A percentile compares a stretch with the other conserved stretches of the same genome.
Conservation (phyloP, 1,140 invertebrate genomes). For the Varroa destructor region DNA sequence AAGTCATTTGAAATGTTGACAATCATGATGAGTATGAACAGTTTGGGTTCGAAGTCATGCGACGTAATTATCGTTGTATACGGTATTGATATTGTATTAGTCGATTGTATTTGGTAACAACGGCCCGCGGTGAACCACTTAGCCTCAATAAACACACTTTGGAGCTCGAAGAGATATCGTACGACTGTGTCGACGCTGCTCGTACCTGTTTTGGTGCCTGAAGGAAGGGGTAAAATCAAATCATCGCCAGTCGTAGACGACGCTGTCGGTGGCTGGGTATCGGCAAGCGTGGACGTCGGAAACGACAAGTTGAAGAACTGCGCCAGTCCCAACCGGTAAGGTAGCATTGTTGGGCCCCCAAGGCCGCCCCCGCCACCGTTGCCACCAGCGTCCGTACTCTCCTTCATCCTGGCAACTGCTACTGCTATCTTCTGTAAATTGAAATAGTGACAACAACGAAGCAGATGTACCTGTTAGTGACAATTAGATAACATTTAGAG, state of each 20-base stretch:
- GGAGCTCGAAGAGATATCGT: no score
- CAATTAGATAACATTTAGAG: no score
- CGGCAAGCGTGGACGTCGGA: neutral
- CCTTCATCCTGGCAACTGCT: slow-evolving; percentile 25
- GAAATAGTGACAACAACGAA: neutral
- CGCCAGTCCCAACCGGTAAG: neutral
- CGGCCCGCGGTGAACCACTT: no score
- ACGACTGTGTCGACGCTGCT: no score
- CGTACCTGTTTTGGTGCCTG: neutral
- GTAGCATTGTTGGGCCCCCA: neutral
- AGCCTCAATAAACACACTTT: no score
- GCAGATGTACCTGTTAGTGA: no score
- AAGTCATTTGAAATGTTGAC: no score
- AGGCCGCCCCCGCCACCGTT: slow-evolving; percentile 6
- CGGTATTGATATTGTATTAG: no score
- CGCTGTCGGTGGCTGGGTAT: slow-evolving; percentile 18
- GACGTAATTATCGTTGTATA: no score
- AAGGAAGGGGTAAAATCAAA: slow-evolving; percentile 12
- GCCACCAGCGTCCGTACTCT: neutral
- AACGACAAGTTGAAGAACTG: slow-evolving; percentile 11
- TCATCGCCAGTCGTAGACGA: slow-evolving; percentile 26
- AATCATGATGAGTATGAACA: no score
- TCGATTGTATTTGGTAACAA: no score
- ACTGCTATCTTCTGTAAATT: slow-evolving; percentile 21
- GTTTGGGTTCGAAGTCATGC: no score